phyloP scores from a whole-genome alignment of 2,888 invertebrate genomes.

The Mylabris sibirica region DNA sequence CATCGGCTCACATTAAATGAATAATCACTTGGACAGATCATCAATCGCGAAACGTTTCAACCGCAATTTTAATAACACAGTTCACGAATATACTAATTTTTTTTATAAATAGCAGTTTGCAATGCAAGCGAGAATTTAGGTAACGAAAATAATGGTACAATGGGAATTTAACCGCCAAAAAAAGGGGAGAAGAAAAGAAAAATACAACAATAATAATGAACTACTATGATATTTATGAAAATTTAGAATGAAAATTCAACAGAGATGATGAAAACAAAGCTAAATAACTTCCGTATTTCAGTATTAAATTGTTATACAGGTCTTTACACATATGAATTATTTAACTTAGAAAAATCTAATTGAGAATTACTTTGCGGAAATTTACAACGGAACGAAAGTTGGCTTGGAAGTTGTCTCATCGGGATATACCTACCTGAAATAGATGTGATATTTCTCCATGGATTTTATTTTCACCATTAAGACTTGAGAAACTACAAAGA shows the following conservation, averaged over 20 bases:
- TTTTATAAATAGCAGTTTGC: not conserved
- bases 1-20: not conserved
- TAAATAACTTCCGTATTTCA: slow-evolving; percentile 6
- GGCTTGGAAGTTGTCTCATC: not conserved
- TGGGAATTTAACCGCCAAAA: not conserved
- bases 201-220: not conserved
- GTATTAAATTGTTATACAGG: not conserved
- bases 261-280: not conserved
- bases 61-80: not conserved
- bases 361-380: not conserved
- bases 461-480: not conserved
- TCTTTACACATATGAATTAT: slow-evolving; percentile 6
- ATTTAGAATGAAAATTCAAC: slow-evolving; percentile 5
- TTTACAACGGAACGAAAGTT: not conserved
- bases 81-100: not conserved
- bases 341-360: not conserved
- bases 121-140: not conserved
- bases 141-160: not conserved
- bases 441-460: not conserved
- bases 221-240: slow-evolving; percentile 10
- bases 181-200: not conserved
- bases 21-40: not conserved
- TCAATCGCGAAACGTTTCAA: not conserved
- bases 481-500: not conserved
- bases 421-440: not conserved